Base-by-base conservation (phyloP, 2,888 invertebrate genomes). In the Biston stratarius region DNA sequence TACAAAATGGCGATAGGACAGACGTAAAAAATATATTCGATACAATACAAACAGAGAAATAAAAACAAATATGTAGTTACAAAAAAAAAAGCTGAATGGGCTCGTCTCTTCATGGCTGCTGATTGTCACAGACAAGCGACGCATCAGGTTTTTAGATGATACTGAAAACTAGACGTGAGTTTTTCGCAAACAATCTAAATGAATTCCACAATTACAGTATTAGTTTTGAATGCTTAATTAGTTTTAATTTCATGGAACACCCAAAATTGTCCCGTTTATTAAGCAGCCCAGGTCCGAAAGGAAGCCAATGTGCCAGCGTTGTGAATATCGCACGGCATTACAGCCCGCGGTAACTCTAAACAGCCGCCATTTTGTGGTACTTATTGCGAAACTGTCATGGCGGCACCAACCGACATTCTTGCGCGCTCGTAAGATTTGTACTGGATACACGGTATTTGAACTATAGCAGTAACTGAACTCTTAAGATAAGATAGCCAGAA, bases 301-400 rank as follows among this genome's bases (percentile, higher is more conserved):
- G 15, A 55, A 42, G 49, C 47, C 49, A 56, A 44, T 61, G 55
- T 58, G 44, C 56, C 38, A 57, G 42, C 24, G 38, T 34, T 53
- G 24, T 62, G 63, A 67, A 63, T 60, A 55, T 63, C 55, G 49
- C 63, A 44, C 61, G 44, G 51, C 61, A 52, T 65, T 69, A 59
- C 52, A 59, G 45, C 58, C 53, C 63, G 51, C 56, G 63, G 69
- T 63, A 69, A 66, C 53, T 66, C 65, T 57, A 65, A 61, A 55
- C 64, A 40, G 63, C 77, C 77, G 80, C 85, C 82, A 83, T 85
- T 84, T 84, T 84, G 83, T 81, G 74, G 72, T 72, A 76, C 81
- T 83, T 86, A 86, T 85, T 85, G 83, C 83, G 74, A 81, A 84
- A 76, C 83, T 84, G 87, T 86, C 85, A 84, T 83, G 86, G 81